Conservation (phyloP, 2,888 invertebrate species). For the Teleogryllus oceanicus region DNA sequence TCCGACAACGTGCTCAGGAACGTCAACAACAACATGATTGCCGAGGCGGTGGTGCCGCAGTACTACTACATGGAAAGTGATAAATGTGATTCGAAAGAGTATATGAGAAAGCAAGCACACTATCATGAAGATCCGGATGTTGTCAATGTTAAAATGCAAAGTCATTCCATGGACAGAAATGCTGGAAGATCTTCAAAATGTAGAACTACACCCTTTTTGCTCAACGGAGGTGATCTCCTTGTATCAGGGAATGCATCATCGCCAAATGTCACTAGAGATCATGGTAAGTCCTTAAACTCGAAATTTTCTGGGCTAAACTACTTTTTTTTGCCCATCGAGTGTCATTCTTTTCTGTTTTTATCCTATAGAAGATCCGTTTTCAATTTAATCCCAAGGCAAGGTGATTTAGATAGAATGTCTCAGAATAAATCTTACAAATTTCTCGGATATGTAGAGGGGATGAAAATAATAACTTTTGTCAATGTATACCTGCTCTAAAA, state of each 20-base stretch:
- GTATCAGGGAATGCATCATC: slow-evolving; percentile 45
- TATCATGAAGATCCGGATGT: slow-evolving; percentile 20
- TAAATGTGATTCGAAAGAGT: slow-evolving; percentile 24
- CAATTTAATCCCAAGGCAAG: no score
- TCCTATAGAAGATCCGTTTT: no score
- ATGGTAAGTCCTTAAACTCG: slow-evolving; percentile 24
- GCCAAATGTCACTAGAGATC: slow-evolving; percentile 43
- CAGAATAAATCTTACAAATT: no score
- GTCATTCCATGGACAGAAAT: background rate
- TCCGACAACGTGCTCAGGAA: slow-evolving; percentile 24
- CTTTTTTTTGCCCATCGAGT: no score
- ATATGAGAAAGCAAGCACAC: background rate
- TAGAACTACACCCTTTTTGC: slow-evolving; percentile 35
- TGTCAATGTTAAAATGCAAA: slow-evolving; percentile 19
- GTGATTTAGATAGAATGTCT: no score
- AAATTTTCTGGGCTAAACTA: no score
- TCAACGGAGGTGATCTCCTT: slow-evolving; percentile 43
- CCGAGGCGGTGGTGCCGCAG: background rate
- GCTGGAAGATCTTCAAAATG: slow-evolving; percentile 12
- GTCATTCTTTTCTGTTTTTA: no score
- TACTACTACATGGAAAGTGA: slow-evolving; percentile 20
- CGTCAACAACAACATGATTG: slow-evolving; percentile 18
- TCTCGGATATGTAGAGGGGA: no score
- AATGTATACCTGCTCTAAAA: no score
- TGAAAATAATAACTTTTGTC: no score